Base-by-base conservation (phyloP, 2,888 invertebrate species). In the Steromphala cineraria region DNA sequence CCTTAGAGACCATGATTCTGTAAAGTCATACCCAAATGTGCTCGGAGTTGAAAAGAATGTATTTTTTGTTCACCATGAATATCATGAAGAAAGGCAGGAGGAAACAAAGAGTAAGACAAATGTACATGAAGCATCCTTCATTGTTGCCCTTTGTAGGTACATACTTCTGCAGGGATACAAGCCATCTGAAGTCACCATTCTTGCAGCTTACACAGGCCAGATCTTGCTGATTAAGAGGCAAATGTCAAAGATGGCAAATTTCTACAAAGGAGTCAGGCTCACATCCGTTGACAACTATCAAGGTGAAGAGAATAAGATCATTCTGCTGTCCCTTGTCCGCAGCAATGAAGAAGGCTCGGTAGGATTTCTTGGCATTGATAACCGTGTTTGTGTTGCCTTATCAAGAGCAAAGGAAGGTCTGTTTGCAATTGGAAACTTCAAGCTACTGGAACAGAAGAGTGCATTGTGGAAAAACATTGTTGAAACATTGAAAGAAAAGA, bases 221-320 rank as follows among this genome's bases (percentile, higher is more conserved):
- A 78, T 91, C 79, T 87, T 87, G 78, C 53, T 78, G 31, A 78
- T 92, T 5, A 87, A 86, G 46, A 88, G 87, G 53, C 56, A 83
- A 13, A 90, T 92, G 92, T 87, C 88, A 40, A 87, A 84, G 77
- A 67, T 83, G 0, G 56, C 80, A 36, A 1, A 10, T 46, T 46
- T 46, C 53, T 90, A 86, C 81, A 86, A 87, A 40, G 90, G 89
- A 10, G 88, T 92, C 5, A 82, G 87, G n/a, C 84, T 91, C 1
- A 90, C 89, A 8, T 87, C 89, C 1, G 89, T 92, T 19, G 93
- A 93, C 83, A 92, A 92, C 82, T 93, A 87, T 75, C 93, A 93
- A 83, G 93, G 93, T 5, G 92, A 93, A 80, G 93, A 93, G 84
- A 93, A 93, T 83, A 92, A 93, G 77, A 92, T 93, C 74, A 89